Base-by-base conservation (phyloP, 1,140 invertebrate genomes). In the Drosophila sechellia region DNA sequence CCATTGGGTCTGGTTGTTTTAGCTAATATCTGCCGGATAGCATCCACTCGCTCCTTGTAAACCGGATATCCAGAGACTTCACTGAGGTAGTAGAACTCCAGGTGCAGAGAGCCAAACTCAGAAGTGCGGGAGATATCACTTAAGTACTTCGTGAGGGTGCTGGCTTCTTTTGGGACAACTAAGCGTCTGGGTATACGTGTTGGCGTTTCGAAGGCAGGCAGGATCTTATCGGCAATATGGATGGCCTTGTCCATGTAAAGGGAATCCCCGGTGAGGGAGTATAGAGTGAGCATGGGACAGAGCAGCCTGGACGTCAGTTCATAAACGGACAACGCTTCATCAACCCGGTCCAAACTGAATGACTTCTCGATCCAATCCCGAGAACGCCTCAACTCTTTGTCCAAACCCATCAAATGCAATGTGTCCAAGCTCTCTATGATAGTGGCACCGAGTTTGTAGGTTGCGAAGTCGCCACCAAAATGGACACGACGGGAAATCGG, bases 291-390 rank as follows among this genome's bases (percentile, higher is more conserved):
- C 43, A 99, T 93, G 13, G 98, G 98, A 34, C 98, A 98, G 79
- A 99, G 95, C 93, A 99, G 99, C 35, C 98, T 95, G 89, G 99
- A 99, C 89, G 98, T 99, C 39, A 96, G 97, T 93, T 99, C 98
- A 94, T 99, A 99, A n/a, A 99, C 97, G 0, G 98, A 99, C 70
- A 99, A 93, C 77, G 99, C 97, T 3, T 95, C 94, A 81, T 95
- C 95, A 91, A 98, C 96, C 81, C 96, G 94, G 84, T 96, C 94
- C 48, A 99, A 95, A 79, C 96, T 94, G 27, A 99, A 94, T 90
- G 97, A 95, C 27, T 96, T 94, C 0, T 95, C 96, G 35, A 99
- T 95, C 98, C 98, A 99, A 79, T 99, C 96, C 17, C 96, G 93
- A 1, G 96, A 98, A 75, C 96, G 95, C 65, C 97, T 95, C 93